phyloP scores from a whole-genome alignment of 2,113 vertebrate species.

The Mormyrus lacerda region DNA sequence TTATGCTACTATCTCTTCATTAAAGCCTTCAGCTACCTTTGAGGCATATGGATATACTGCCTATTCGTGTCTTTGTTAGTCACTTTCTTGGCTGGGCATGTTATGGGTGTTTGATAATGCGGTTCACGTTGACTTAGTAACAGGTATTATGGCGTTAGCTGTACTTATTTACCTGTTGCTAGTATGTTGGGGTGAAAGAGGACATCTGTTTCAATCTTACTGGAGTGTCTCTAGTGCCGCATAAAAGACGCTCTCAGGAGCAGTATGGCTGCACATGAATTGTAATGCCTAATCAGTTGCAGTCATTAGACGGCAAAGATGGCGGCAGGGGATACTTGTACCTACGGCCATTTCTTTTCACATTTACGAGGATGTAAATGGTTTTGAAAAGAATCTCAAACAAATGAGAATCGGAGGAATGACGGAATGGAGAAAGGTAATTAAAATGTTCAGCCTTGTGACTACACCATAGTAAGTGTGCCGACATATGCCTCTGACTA shows the following conservation, averaged over 20 bases:
- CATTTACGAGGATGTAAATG: neutral
- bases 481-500: neutral
- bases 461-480: neutral
- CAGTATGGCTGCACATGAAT: slow-evolving; percentile 22
- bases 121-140: neutral
- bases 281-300: slow-evolving; percentile 30
- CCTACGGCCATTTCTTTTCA: slow-evolving; percentile 8
- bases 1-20: neutral
- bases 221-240: slow-evolving; percentile 22
- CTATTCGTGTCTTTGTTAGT: no score
- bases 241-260: slow-evolving; percentile 24
- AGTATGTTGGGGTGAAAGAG: slow-evolving; percentile 19
- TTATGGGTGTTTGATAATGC: neutral
- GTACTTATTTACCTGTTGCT: slow-evolving; percentile 15
- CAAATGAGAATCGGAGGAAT: neutral
- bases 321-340: neutral
- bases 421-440: neutral
- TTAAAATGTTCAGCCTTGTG: slow-evolving; percentile 9
- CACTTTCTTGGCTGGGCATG: neutral
- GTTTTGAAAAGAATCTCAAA: neutral
- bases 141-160: neutral
- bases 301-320: neutral
- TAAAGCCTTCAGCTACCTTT: neutral
- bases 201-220: slow-evolving; percentile 35
- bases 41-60: neutral